Base-by-base conservation (phyloP, 2,888 invertebrate genomes). In the Eurytoma californica region DNA sequence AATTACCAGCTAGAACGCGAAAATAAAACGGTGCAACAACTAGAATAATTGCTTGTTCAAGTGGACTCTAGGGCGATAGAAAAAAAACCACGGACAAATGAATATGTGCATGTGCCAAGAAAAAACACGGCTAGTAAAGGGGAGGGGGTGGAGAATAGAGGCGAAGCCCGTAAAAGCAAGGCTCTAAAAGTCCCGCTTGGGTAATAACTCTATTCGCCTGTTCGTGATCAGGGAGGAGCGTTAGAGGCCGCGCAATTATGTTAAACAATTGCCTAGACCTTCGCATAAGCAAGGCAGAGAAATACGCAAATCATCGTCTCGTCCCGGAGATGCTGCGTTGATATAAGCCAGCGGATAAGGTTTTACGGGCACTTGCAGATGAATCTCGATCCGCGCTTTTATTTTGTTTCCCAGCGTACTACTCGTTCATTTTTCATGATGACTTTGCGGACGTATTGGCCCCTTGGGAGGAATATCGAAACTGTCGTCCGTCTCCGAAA, bases 181-280 rank as follows among this genome's bases (percentile, higher is more conserved):
- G 85, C 85, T 88, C 86, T 88, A 87, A 88, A 88, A 88, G 87
- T 88, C 87, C 79, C 84, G 85, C 83, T 82, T 85, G 83, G 87
- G 88, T 88, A 88, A 88, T 88, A 88, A 88, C 88, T 88, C 87
- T 87, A 88, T 88, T 87, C 85, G 84, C 83, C 83, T 13, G 30
- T 60, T 28, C 47, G 28, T 39, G 3, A 30, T 18, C 53, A 13
- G 51, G 14, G 20, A 3, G n/a, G 65, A 39, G 39, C 39, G 39
- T 9, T 39, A 39, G 39, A 20, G 7, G 86, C 84, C 85, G 84
- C 88, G 87, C 88, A 88, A 88, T 88, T 88, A 88, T 88, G 87
- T 88, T 87, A 87, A 88, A 88, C 88, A 88, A 88, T 88, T 88
- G 88, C 85, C 85, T 82, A 83, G 84, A 80, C 86, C 86, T 82